Percentiles rank a stretch among this genome's conserved stretches.
phyloP scores from a whole-genome alignment of 1,140 invertebrate genomes.

The Halesus radiatus region DNA sequence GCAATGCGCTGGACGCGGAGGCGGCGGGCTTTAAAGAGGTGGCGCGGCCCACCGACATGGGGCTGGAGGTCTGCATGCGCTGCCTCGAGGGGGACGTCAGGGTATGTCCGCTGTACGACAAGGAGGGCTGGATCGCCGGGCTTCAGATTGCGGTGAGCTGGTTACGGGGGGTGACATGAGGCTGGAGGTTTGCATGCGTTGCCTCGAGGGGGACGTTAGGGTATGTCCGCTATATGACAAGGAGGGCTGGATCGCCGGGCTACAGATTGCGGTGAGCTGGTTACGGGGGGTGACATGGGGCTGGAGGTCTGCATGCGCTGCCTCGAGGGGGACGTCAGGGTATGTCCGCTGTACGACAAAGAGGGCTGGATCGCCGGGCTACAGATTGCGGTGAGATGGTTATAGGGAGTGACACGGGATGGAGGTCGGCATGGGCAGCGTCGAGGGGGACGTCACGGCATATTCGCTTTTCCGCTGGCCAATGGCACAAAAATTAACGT shows the following conservation, averaged over 20 bases:
- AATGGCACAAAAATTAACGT: too few species aligned
- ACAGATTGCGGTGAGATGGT: slow-evolving; percentile 64
- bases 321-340: slow-evolving; percentile 54
- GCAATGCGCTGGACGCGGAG: slow-evolving; percentile 63
- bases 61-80: slow-evolving; percentile 63
- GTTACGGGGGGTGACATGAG: too few species aligned
- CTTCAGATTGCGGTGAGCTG: slow-evolving; percentile 65
- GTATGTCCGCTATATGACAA: slow-evolving; percentile 64
- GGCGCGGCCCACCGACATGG: slow-evolving; percentile 59
- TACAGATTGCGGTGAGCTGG: slow-evolving; percentile 65
- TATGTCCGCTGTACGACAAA: slow-evolving; percentile 59
- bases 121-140: slow-evolving; percentile 66
- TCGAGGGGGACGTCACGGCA: slow-evolving; percentile 56
- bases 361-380: slow-evolving; percentile 67
- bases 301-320: slow-evolving; percentile 52
- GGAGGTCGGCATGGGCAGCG: slow-evolving; percentile 59
- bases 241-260: slow-evolving; percentile 65
- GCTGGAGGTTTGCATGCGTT: slow-evolving; percentile 58
- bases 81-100: slow-evolving; percentile 60
- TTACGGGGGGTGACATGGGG: too few species aligned
- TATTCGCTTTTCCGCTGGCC: too few species aligned
- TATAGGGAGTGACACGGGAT: too few species aligned
- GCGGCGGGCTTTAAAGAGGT: slow-evolving; percentile 63
- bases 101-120: slow-evolving; percentile 64
- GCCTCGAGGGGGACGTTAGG: slow-evolving; percentile 59